phyloP scores from a whole-genome alignment of 2,113 vertebrate genomes.

The Furnarius figulus region DNA sequence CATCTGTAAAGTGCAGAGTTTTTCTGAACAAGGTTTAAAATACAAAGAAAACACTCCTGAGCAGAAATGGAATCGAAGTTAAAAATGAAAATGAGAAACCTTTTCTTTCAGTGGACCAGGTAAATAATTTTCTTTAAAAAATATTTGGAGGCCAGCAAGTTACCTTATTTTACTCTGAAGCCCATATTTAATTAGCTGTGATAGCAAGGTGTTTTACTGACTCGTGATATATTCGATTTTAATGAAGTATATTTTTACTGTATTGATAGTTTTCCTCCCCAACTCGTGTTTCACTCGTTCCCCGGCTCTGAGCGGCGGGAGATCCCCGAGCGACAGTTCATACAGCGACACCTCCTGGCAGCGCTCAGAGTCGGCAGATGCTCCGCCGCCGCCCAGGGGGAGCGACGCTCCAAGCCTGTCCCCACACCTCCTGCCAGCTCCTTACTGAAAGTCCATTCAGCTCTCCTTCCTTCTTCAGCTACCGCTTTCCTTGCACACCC shows the following conservation, averaged over 20 bases:
- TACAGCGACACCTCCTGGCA: conserved; percentile 57
- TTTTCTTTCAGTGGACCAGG: neutral
- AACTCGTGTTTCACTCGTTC: neutral
- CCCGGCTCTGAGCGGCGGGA: neutral
- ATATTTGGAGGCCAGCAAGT: neutral
- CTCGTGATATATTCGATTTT: neutral
- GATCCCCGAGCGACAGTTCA: neutral
- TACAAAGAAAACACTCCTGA: neutral
- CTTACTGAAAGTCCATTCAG: rapidly evolving
- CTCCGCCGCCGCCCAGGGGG: neutral
- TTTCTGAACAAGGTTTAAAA: neutral
- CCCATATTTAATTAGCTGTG: neutral
- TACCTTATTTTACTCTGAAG: neutral
- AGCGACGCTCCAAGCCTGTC: neutral
- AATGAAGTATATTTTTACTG: neutral
- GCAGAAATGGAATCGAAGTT: neutral
- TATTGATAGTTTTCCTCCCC: neutral
- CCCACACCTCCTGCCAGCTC: neutral
- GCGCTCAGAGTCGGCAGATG: neutral
- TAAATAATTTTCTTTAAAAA: neutral
- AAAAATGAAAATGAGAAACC: neutral
- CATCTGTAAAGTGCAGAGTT: neutral
- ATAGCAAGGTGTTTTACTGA: neutral
- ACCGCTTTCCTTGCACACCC: neutral
- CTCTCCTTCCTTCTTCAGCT: neutral